These are phyloP conservation scores for Eutolmus rufibarbis DNA, from an alignment of 2,888 invertebrate genomes.

Conservation along the genomic window DNA sequence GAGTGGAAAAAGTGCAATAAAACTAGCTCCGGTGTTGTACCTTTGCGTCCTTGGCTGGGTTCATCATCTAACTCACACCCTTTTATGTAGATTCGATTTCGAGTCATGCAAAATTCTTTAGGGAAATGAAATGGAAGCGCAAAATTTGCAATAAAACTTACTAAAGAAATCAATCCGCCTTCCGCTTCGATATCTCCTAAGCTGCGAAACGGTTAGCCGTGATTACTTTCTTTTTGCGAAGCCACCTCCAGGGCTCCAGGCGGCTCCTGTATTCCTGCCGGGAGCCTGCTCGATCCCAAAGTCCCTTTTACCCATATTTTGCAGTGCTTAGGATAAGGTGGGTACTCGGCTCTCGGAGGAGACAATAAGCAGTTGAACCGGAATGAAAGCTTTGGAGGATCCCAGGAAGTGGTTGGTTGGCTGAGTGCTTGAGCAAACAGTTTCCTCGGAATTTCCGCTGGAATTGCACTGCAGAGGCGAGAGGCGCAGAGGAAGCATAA, in stretches of 20 bases:
- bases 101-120: background rate
- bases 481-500: background rate
- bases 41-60: background rate
- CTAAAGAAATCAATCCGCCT: background rate
- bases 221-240: background rate
- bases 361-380: slow-evolving; percentile 31
- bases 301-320: background rate
- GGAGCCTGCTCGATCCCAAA: background rate
- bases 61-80: background rate
- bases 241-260: background rate
- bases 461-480: background rate
- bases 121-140: slow-evolving; percentile 13
- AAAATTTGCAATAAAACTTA: slow-evolving; percentile 8
- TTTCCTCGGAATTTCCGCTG: background rate
- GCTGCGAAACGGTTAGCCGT: background rate
- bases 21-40: background rate
- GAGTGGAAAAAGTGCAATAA: background rate
- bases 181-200: background rate
- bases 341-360: background rate
- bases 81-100: background rate
- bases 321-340: background rate
- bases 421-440: slow-evolving; percentile 20
- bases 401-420: slow-evolving; percentile 4
- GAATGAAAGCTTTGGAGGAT: slow-evolving; percentile 21
- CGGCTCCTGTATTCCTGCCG: background rate